Evolutionary conservation across 2,113 vertebrate genomes (phyloP), one percentile per base, ranked within the genome.

Genomic region (Columbina picui): DNA sequence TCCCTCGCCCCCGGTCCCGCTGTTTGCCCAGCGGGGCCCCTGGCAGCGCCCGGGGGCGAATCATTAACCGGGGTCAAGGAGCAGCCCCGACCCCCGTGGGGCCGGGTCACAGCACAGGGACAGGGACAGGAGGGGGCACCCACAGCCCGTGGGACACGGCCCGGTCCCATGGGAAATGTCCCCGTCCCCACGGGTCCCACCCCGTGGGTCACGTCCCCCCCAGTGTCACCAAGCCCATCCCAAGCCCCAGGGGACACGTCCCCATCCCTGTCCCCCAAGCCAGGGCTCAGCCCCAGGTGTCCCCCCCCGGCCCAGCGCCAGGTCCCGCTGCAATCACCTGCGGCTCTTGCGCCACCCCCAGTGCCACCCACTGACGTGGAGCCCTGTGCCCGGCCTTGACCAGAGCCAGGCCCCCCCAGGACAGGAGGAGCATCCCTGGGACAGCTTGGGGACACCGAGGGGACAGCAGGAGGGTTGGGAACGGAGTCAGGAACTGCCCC

Each of bases 31-130:
- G 18, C 22, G 57, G 22, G 52, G 26, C 34, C 39, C 12, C 47
- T 60, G 83, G 65, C 78, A 78, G 34, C 23, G 17, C 23, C 38
- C 22, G 15, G 13, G 9, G 10, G 63, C 22, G 70, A 93, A 95
- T 91, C 75, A 95, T 93, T 95, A 95, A 91, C 94, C 21, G 34
- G 43, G 94, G 88, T 95, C 91, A 95, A 79, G 50, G 88, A 41
- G 49, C 23, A 32, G 27, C 16, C 61, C 47, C 50, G 38, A 50
- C 26, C 18, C 43, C 43, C 43, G 43, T 19, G 5, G 27, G 20
- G 26, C 9, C 14, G 38, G 15, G 16, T 19, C 53, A 3, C 45
- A 23, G 1, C 4, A 2, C 14, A 21, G 14, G 9, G 39, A 6
- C 7, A 3, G 52, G 34, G 53, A 27, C 32, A 9, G 55, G n/a